These are phyloP conservation scores for Spongia lamella DNA, from an alignment of 37 sponge, comb jelly and placozoan genomes.

Conservation along the genomic window DNA sequence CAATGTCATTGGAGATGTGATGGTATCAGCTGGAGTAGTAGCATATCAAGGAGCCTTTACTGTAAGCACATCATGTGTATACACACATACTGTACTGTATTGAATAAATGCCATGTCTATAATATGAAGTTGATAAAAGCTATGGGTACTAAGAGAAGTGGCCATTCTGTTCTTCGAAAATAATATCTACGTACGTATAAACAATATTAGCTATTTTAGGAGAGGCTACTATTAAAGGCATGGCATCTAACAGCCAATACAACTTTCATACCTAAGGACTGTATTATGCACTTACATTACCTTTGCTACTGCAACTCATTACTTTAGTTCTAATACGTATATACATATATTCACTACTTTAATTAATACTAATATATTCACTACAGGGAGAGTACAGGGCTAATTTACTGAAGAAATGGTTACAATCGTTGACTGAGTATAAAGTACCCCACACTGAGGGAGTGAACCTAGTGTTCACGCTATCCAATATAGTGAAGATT, in stretches of 20 bases:
- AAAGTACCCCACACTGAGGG: conserved; percentile 66
- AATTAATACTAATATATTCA: not conserved
- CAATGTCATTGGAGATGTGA: conserved; percentile 92
- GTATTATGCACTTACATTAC: too few species aligned
- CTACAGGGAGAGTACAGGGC: conserved; percentile 84
- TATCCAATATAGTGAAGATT: conserved; percentile 92
- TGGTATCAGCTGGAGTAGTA: conserved; percentile 85
- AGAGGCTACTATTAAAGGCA: too few species aligned
- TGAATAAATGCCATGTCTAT: too few species aligned
- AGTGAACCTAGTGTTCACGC: conserved; percentile 75
- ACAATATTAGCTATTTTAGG: too few species aligned
- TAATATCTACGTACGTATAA: too few species aligned
- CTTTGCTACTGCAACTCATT: too few species aligned
- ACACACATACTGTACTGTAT: not conserved
- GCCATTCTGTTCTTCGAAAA: too few species aligned
- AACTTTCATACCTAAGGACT: too few species aligned
- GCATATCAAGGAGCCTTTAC: conserved; percentile 95
- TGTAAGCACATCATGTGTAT: conserved; percentile 47
- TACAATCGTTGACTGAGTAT: conserved; percentile 49
- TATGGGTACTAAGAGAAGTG: too few species aligned
- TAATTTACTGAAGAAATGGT: conserved; percentile 65
- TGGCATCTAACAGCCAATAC: too few species aligned
- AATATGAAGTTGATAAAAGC: too few species aligned
- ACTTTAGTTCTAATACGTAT: too few species aligned
- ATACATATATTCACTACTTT: not conserved